Evolutionary conservation across 2,888 invertebrate species (phyloP), one percentile per base, ranked within the genome.

Genomic region (Lasioglossum morio): DNA sequence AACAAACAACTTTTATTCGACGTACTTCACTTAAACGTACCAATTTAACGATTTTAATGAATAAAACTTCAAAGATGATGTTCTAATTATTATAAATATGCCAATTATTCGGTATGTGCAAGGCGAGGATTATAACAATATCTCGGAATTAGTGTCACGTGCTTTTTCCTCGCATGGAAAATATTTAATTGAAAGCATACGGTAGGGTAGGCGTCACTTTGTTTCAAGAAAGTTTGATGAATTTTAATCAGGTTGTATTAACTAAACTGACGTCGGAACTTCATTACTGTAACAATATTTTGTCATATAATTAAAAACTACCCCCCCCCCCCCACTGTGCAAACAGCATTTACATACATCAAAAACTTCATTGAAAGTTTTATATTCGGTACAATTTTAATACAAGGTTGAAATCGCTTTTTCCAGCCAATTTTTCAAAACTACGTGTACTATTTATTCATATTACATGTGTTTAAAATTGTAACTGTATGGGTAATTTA

Each of bases 341-440:
- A 66, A 66, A 66, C 66, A 8, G 23, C 30, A 66, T 66, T 66
- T 66, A 10, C 30, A 66, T 66, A 66, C 66, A 34, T 66, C 37
- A 66, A 66, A 66, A 23, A 34, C 34, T 66, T 63, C 14, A 30
- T 10, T 10, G 2, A 2, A 16, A 30, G 12, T 5, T 30, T 27
- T 30, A 16, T 63, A 63, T 16, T 30, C 0, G 30, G 7, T 63
- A 16, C 2, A 16, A 63, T 30, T 30, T 16, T 16, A 5, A 30
- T 27, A 30, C 14, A 63, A 27, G 63, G 14, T 30, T 30, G 16
- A 16, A 14, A 7, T 14, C 60, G 7, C 30, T 14, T 63, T 63
- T 30, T 2, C 14, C n/a, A 5, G 27, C 14, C 0, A 14, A 14
- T 12, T 30, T 60, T 27, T n/a, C 5, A 0, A 27, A 14, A 60